Evolutionary conservation across 2,888 invertebrate species (phyloP).

Genomic region (Resseliella maxima): DNA sequence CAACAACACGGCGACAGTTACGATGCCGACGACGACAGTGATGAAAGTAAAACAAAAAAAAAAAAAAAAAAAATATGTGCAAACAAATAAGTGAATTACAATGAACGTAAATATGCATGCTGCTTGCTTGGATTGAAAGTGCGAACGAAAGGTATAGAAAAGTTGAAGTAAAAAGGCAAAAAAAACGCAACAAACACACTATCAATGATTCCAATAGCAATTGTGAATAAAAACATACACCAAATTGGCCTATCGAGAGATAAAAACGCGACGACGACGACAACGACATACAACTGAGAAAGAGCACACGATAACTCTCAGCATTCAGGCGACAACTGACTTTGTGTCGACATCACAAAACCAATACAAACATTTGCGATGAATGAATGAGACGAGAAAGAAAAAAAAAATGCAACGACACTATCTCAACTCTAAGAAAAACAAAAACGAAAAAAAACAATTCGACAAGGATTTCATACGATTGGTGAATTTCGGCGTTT

Average conservation of each 20-base stretch:
- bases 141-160: constrained; percentile 2
- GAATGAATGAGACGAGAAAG: not conserved
- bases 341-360: constrained; percentile 19
- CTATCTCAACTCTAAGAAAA: not conserved
- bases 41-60: not conserved
- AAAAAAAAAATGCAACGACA: not conserved
- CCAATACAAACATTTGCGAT: constrained; percentile 13
- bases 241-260: not conserved
- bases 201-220: not conserved
- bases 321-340: constrained; percentile 1
- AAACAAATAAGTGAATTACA: not conserved
- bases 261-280: constrained; percentile 2
- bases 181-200: not conserved
- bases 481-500: not conserved
- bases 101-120: constrained; percentile 22
- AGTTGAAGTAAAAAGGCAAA: not conserved
- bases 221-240: constrained; percentile 7
- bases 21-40: not conserved
- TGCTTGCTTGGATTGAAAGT: not conserved
- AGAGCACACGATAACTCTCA: constrained; percentile 2
- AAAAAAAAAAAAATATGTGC: not conserved
- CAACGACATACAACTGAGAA: constrained; percentile 21
- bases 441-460: not conserved
- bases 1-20: not conserved
- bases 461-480: not conserved